These are phyloP conservation scores for Neodiprion pinetum DNA, from an alignment of 1,140 invertebrate species.

Conservation along the genomic window DNA sequence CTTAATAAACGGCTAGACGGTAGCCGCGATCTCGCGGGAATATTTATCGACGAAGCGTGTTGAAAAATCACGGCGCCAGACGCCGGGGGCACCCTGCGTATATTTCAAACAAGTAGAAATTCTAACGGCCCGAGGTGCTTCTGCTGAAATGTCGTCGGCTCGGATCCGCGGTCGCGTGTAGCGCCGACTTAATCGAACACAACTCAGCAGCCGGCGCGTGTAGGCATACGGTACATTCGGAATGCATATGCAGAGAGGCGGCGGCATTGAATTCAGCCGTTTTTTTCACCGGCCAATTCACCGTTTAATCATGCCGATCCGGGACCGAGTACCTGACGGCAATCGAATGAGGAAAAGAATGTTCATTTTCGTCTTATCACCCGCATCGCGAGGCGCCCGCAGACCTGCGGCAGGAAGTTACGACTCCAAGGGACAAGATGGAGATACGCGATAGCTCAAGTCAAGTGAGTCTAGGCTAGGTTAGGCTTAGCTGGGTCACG, in stretches of 20 bases:
- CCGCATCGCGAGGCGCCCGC: too few relatives aligned
- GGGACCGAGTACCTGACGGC: background rate
- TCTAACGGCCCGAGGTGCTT: background rate
- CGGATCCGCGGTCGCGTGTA: background rate
- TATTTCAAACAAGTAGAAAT: background rate
- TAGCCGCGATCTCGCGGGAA: background rate
- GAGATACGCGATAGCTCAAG: too few relatives aligned
- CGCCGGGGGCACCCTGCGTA: too few relatives aligned
- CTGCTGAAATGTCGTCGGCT: conserved; percentile 1
- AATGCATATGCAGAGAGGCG: background rate
- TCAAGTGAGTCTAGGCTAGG: too few relatives aligned
- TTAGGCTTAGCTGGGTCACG: too few relatives aligned
- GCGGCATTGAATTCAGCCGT: background rate
- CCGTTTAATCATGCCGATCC: background rate
- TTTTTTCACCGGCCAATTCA: background rate
- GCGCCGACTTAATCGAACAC: background rate
- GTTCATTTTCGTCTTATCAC: background rate
- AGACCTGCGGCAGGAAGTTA: too few relatives aligned
- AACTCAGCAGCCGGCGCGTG: background rate
- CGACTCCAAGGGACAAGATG: too few relatives aligned
- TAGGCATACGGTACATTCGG: too few relatives aligned
- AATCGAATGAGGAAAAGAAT: background rate
- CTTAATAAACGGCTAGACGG: background rate
- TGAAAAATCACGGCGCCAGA: too few relatives aligned
- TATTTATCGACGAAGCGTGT: too few relatives aligned